A percentile compares a stretch with the other conserved stretches of the same genome.
Conservation (phyloP, 2,888 invertebrate species). For the Leptura quadrifasciata region DNA sequence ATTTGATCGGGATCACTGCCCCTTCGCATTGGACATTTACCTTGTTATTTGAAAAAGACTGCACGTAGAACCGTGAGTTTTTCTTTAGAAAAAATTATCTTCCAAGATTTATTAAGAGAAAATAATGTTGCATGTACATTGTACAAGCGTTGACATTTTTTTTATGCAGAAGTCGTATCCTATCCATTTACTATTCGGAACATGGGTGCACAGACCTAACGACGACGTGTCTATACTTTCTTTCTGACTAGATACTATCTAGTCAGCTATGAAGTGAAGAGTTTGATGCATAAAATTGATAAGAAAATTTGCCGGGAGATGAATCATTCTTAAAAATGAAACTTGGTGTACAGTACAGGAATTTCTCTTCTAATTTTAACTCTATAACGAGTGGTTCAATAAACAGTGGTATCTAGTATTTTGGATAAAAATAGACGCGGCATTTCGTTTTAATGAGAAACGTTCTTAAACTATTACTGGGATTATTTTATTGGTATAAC, state of each 20-base stretch:
- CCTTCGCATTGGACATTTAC: background rate
- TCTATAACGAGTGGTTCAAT: constrained; percentile 18
- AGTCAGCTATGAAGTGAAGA: background rate
- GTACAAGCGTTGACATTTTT: background rate
- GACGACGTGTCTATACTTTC: background rate
- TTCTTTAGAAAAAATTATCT: background rate
- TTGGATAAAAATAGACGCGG: constrained; percentile 13
- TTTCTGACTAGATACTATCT: background rate
- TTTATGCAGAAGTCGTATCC: background rate
- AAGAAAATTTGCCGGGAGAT: constrained; percentile 12
- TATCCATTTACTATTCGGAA: constrained; percentile 1
- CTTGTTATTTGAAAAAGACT: background rate
- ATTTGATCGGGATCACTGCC: background rate
- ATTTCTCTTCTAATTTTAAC: constrained; percentile 25
- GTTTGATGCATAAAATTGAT: constrained; percentile 5
- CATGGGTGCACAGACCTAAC: background rate
- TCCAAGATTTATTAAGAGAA: background rate
- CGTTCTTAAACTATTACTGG: background rate
- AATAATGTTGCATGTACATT: background rate
- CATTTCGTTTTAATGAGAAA: constrained; percentile 3
- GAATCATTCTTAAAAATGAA: constrained; percentile 26
- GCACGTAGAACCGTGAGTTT: background rate
- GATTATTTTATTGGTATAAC: no score
- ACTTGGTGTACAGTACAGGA: background rate
- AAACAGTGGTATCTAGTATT: constrained; percentile 6